Percentiles rank a stretch among this genome's conserved stretches.
phyloP scores from a whole-genome alignment of 2,797 vertebrate species.

The Poecilia wingei region DNA sequence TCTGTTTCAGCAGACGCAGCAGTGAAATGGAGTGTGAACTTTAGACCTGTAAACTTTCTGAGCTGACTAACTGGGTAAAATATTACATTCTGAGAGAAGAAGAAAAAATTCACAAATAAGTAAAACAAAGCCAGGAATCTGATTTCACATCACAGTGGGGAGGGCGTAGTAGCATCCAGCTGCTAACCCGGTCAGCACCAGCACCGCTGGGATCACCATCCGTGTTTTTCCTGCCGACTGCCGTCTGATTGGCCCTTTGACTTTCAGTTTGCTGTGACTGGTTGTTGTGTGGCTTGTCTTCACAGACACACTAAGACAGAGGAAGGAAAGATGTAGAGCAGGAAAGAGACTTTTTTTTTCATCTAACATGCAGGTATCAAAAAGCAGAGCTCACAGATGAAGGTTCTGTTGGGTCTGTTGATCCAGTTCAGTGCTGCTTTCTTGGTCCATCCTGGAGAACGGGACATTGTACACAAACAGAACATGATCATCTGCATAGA shows the following conservation, averaged over 20 bases:
- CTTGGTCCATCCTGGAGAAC: no score
- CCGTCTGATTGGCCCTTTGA: constrained; percentile 21
- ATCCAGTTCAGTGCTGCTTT: neutral
- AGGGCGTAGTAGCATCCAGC: constrained; percentile 68
- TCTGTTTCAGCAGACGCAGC: neutral
- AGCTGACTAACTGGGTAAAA: neutral
- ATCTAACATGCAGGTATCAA: neutral
- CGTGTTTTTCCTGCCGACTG: constrained; percentile 28
- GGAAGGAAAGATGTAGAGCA: constrained; percentile 9
- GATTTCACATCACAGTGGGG: constrained; percentile 41
- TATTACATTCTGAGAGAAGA: neutral
- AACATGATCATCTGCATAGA: neutral
- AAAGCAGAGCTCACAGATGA: constrained; percentile 42
- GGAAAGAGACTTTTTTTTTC: neutral
- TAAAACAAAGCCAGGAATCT: constrained; percentile 11
- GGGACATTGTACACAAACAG: neutral
- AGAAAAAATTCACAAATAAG: neutral
- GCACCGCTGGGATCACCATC: constrained; percentile 57
- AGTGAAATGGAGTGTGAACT: neutral
- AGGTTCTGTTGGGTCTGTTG: constrained; percentile 20
- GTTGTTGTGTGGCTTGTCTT: constrained; percentile 28
- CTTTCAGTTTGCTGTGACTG: constrained; percentile 39
- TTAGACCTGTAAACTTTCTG: neutral
- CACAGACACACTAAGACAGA: constrained; percentile 48
- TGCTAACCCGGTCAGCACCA: constrained; percentile 63